Evolutionary conservation across 2,888 invertebrate genomes (phyloP).

Genomic region (Lepidochrysops patricia): DNA sequence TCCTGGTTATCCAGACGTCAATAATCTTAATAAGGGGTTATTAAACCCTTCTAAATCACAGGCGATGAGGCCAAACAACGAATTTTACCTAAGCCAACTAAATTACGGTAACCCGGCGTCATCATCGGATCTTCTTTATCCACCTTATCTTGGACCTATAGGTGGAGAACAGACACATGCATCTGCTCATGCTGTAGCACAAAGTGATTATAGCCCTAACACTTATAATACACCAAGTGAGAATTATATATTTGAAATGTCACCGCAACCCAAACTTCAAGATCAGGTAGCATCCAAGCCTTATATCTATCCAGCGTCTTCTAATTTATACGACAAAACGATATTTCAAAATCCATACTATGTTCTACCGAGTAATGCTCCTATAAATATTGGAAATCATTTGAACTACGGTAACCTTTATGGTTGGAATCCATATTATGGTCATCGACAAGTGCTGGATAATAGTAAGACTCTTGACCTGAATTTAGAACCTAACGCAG

Average conservation of each 20-base stretch:
- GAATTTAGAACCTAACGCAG: not conserved
- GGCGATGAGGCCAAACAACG: not conserved
- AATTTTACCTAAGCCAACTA: not conserved
- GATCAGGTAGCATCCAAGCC: too few species aligned
- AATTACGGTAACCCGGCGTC: not conserved
- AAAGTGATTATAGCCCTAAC: not conserved
- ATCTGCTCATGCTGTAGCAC: not conserved
- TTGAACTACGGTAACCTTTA: not conserved
- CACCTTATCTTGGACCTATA: not conserved
- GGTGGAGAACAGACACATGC: not conserved
- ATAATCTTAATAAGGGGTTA: not conserved
- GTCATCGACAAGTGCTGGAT: not conserved
- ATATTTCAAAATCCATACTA: too few species aligned
- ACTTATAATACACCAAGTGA: not conserved
- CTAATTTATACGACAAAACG: too few species aligned
- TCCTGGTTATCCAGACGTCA: not conserved
- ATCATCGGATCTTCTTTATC: not conserved
- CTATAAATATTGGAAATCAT: not conserved
- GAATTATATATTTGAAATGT: not conserved
- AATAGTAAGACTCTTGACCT: not conserved
- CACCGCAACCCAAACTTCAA: too few species aligned
- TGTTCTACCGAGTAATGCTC: not conserved
- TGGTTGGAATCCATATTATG: not conserved
- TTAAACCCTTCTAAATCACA: too few species aligned
- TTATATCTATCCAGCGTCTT: too few species aligned